Conservation (phyloP, 2,888 invertebrate species). For the Scaptomyza polygonia region DNA sequence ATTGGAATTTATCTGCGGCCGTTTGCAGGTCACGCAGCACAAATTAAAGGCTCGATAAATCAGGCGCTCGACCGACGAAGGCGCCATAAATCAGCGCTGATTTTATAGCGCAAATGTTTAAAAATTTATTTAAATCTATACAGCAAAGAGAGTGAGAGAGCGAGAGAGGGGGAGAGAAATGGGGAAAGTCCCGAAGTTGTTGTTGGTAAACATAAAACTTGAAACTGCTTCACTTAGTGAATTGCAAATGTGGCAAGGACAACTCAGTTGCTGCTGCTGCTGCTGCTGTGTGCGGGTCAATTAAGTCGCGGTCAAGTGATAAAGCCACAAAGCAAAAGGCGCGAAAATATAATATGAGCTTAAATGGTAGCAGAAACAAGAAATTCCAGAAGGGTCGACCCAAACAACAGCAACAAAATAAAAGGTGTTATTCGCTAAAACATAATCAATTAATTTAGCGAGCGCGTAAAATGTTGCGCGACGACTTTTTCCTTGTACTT, state of each 20-base stretch:
- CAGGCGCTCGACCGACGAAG: slow-evolving; percentile 36
- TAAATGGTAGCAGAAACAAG: slow-evolving; percentile 5
- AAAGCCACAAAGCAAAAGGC: slow-evolving; percentile 38
- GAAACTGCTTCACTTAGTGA: slow-evolving; percentile 8
- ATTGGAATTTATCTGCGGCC: slow-evolving; percentile 30
- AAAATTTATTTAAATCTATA: slow-evolving; percentile 23
- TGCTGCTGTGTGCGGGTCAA: slow-evolving; percentile 20
- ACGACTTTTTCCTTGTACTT: slow-evolving; percentile 55
- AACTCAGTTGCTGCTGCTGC: neutral
- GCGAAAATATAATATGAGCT: slow-evolving; percentile 39
- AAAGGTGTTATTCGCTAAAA: slow-evolving; percentile 51
- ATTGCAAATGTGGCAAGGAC: slow-evolving; percentile 19
- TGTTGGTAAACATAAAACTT: slow-evolving; percentile 1
- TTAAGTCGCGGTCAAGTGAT: slow-evolving; percentile 35
- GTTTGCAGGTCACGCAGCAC: slow-evolving; percentile 37
- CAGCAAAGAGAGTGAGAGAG: neutral
- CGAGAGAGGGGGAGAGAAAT: neutral
- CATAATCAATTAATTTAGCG: slow-evolving; percentile 62
- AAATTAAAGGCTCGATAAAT: slow-evolving; percentile 42
- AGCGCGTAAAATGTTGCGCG: slow-evolving; percentile 56
- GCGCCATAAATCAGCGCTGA: slow-evolving; percentile 50
- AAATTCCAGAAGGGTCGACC: neutral
- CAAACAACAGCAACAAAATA: neutral
- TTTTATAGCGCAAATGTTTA: slow-evolving; percentile 39
- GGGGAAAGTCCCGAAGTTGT: neutral